These are phyloP conservation scores for Engraulis encrasicolus DNA, from an alignment of 2,113 vertebrate genomes.

Conservation along the genomic window DNA sequence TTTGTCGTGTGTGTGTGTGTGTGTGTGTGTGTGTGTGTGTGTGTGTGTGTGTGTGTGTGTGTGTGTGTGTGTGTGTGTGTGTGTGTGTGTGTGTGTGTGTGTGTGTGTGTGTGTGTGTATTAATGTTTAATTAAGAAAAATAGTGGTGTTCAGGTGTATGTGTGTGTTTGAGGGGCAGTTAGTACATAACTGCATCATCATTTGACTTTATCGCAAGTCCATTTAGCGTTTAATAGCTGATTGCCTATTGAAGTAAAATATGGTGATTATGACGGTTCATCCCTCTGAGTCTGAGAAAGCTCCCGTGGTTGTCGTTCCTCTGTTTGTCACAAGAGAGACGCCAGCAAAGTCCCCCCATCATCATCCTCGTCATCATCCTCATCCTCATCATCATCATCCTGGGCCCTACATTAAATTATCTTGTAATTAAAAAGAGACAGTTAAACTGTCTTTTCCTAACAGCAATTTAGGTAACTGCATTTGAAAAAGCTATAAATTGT, in stretches of 20 bases:
- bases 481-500: constrained; percentile 98
- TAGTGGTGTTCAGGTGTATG: background rate
- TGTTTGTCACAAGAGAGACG: constrained; percentile 87
- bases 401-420: constrained; percentile 93
- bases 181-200: constrained; percentile 16
- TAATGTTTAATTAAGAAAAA: background rate
- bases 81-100: constrained; percentile 57
- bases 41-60: no score
- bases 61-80: constrained; percentile 52
- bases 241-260: constrained; percentile 18
- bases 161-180: background rate
- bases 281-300: background rate
- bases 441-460: constrained; percentile 97
- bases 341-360: constrained; percentile 81
- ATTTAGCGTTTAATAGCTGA: constrained; percentile 19
- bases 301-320: constrained; percentile 64
- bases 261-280: background rate
- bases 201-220: background rate
- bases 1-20: no score
- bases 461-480: constrained; percentile 99
- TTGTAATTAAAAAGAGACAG: constrained; percentile 97
- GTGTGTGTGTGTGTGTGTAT: background rate
- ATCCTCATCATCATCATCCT: constrained; percentile 80
- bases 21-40: no score
- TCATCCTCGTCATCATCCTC: no score